Conservation (phyloP, 2,113 vertebrate genomes). For the Trichechus manatus region DNA sequence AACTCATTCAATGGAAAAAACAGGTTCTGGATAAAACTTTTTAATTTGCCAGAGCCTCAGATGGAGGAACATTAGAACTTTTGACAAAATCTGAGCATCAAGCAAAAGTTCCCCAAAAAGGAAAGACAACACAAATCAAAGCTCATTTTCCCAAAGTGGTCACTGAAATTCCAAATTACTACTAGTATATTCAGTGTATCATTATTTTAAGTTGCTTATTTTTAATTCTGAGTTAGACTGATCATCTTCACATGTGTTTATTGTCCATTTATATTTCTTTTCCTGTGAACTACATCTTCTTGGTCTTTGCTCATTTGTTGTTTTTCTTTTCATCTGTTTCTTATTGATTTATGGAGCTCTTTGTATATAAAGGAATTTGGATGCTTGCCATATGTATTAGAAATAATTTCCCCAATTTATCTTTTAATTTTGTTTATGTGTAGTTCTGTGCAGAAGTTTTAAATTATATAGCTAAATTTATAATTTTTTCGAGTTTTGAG, state of each 20-base stretch:
- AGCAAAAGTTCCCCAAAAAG: too few relatives aligned
- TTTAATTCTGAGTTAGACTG: conserved; percentile 51
- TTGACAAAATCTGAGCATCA: too few relatives aligned
- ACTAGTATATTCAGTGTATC: too few relatives aligned
- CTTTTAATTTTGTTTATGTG: conserved; percentile 39
- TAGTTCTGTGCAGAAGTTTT: neutral
- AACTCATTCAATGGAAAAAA: too few relatives aligned
- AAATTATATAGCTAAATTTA: conserved; percentile 40
- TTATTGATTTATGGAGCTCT: conserved; percentile 60
- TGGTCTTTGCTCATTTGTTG: conserved; percentile 12
- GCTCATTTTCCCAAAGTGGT: too few relatives aligned
- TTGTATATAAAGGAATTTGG: conserved; percentile 66
- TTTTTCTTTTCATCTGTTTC: conserved; percentile 61
- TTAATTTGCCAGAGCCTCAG: too few relatives aligned
- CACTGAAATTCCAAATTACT: too few relatives aligned
- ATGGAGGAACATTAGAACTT: too few relatives aligned
- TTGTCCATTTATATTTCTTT: conserved; percentile 39
- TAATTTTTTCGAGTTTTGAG: conserved; percentile 54
- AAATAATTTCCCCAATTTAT: conserved; percentile 49
- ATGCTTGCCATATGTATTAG: conserved; percentile 46
- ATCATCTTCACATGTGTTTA: conserved; percentile 44
- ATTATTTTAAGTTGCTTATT: neutral
- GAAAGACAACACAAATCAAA: too few relatives aligned
- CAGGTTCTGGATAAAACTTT: too few relatives aligned
- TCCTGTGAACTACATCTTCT: conserved; percentile 53